Evolutionary conservation across 2,113 vertebrate genomes (phyloP).

Genomic region (Raja brachyura): DNA sequence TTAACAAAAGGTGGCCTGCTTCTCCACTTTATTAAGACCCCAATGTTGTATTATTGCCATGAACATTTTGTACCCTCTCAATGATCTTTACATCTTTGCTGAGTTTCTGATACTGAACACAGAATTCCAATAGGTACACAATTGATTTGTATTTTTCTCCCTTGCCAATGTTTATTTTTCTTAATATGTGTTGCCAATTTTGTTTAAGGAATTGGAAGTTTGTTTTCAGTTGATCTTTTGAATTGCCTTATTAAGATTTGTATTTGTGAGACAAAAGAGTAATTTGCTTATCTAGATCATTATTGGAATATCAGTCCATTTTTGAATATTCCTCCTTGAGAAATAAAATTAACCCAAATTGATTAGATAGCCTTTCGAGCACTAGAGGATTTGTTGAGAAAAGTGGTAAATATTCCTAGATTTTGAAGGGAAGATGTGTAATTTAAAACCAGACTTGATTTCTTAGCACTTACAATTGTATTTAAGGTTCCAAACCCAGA

Average conservation of each 20-base stretch:
- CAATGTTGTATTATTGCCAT: neutral
- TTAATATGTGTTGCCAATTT: neutral
- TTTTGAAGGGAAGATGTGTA: neutral
- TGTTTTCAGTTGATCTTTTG: neutral
- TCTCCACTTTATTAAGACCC: neutral
- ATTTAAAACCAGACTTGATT: neutral
- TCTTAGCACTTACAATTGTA: neutral
- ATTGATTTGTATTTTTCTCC: neutral
- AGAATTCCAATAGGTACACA: neutral
- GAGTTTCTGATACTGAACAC: neutral
- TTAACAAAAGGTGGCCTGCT: neutral
- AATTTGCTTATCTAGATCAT: neutral
- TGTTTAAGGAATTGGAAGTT: too few species aligned
- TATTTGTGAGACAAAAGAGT: neutral
- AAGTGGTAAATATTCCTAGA: neutral
- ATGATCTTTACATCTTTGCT: neutral
- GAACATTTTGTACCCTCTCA: neutral
- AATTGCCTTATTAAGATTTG: neutral
- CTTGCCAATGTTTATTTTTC: neutral
- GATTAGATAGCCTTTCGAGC: neutral
- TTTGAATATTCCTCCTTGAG: neutral
- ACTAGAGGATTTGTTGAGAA: neutral
- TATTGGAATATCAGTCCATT: neutral
- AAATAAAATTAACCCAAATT: neutral
- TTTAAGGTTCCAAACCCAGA: conserved; percentile 11